Percentiles rank a stretch among this genome's conserved stretches.
Conservation (phyloP, 2,888 invertebrate genomes). For the Synanthedon andrenaeformis region DNA sequence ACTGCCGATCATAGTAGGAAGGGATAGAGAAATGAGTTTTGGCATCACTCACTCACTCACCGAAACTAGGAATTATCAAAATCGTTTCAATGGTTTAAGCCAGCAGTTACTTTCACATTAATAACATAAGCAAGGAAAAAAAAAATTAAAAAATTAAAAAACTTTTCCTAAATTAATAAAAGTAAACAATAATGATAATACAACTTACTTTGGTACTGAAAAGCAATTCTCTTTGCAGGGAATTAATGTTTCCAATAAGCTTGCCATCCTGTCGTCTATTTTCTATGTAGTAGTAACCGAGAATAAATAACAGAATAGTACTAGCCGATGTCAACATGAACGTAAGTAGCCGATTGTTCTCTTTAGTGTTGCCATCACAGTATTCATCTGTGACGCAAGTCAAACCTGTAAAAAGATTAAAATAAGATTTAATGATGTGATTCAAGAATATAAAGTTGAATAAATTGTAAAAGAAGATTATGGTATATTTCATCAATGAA, state of each 20-base stretch:
- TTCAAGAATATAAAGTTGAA: background rate
- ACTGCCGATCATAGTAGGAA: too few relatives aligned
- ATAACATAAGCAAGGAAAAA: too few relatives aligned
- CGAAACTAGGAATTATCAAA: too few relatives aligned
- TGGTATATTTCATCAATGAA: background rate
- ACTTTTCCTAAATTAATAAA: too few relatives aligned
- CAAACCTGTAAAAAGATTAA: conserved; percentile 29
- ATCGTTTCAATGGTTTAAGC: too few relatives aligned
- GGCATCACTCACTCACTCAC: too few relatives aligned
- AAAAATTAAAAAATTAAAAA: too few relatives aligned
- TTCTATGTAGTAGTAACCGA: conserved; percentile 84
- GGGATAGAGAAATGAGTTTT: too few relatives aligned
- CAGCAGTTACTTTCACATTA: too few relatives aligned
- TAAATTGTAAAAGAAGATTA: background rate
- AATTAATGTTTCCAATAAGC: conserved; percentile 75
- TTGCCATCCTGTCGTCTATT: conserved; percentile 78
- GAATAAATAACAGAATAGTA: conserved; percentile 78
- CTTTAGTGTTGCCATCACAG: conserved; percentile 37
- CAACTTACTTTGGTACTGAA: conserved; percentile 62
- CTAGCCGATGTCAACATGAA: conserved; percentile 76
- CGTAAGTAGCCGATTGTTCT: conserved; percentile 61
- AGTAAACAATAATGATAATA: background rate
- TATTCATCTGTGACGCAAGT: conserved; percentile 51
- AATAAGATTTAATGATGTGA: too few relatives aligned
- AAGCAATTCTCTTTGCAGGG: conserved; percentile 56